A percentile compares a stretch with the other conserved stretches of the same genome.
Conservation (phyloP, 2,797 vertebrate genomes). For the Melanotaenia trifasciata region DNA sequence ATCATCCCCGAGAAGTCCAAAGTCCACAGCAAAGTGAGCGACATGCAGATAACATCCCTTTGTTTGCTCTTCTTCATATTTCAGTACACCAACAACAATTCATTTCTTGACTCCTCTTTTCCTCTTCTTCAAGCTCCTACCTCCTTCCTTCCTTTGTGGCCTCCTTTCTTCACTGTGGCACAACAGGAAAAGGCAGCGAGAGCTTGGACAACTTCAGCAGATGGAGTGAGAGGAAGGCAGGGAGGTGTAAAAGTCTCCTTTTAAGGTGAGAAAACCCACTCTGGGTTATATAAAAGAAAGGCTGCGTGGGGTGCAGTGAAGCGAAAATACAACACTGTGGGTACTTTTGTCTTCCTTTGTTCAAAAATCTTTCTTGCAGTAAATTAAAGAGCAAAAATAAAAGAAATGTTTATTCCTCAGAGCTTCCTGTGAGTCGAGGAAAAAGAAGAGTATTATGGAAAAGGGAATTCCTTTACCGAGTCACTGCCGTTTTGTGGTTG, state of each 20-base stretch:
- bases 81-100: conserved; percentile 27
- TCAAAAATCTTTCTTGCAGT: conserved; percentile 32
- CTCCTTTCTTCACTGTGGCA: conserved; percentile 55
- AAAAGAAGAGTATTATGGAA: conserved; percentile 24
- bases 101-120: conserved; percentile 49
- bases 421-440: conserved; percentile 18
- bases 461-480: conserved; percentile 48
- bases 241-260: conserved; percentile 83
- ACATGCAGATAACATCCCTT: conserved; percentile 64
- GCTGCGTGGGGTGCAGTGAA: conserved; percentile 67
- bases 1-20: conserved; percentile 61
- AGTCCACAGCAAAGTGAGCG: conserved; percentile 62
- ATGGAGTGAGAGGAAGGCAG: conserved; percentile 71
- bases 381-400: conserved; percentile 29
- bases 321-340: conserved; percentile 54
- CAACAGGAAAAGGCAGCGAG: conserved; percentile 74
- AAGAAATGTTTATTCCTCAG: conserved; percentile 23
- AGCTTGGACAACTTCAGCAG: conserved; percentile 68
- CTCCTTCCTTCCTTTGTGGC: conserved; percentile 51
- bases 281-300: conserved; percentile 78
- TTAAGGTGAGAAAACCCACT: conserved; percentile 86
- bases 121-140: conserved; percentile 41
- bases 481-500: conserved; percentile 57
- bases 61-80: conserved; percentile 66
- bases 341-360: conserved; percentile 50